Evolutionary conservation across 2,888 invertebrate genomes (phyloP).

Genomic region (Drosophila meridiana): DNA sequence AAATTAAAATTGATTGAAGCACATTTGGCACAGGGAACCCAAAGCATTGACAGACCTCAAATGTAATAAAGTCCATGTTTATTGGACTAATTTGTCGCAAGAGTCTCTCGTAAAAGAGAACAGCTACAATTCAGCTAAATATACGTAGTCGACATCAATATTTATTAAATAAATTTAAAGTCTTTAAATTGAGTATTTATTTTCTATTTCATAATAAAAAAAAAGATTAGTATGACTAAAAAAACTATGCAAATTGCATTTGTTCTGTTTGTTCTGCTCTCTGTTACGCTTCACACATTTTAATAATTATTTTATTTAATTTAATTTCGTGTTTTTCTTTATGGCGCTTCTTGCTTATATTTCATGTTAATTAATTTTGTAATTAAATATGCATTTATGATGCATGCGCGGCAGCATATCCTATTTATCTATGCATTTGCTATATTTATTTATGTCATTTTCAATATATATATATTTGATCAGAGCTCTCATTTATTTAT

Average conservation of each 20-base stretch:
- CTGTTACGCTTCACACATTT: conserved; percentile 41
- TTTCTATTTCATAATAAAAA: neutral
- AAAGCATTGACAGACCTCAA: conserved; percentile 33
- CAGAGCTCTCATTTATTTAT: conserved; percentile 55
- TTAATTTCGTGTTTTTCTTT: conserved; percentile 30
- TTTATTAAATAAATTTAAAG: neutral
- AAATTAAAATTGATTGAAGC: conserved; percentile 72
- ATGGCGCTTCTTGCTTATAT: conserved; percentile 51
- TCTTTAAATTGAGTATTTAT: neutral
- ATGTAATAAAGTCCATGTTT: conserved; percentile 35
- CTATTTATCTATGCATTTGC: conserved; percentile 35
- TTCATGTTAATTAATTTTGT: conserved; percentile 78
- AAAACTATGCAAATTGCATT: conserved; percentile 13
- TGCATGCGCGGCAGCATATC: conserved; percentile 41
- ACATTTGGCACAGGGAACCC: conserved; percentile 54
- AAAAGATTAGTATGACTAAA: neutral
- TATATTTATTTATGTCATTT: conserved; percentile 57
- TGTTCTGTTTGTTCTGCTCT: conserved; percentile 40
- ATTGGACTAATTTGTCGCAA: conserved; percentile 38
- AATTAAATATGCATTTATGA: conserved; percentile 78
- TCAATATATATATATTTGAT: conserved; percentile 62
- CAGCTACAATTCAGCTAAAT: neutral
- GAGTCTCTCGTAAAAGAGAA: neutral
- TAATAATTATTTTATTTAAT: conserved; percentile 39
- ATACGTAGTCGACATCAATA: neutral